Conservation (phyloP, 1,140 invertebrate species). For the Argopecten irradians region DNA sequence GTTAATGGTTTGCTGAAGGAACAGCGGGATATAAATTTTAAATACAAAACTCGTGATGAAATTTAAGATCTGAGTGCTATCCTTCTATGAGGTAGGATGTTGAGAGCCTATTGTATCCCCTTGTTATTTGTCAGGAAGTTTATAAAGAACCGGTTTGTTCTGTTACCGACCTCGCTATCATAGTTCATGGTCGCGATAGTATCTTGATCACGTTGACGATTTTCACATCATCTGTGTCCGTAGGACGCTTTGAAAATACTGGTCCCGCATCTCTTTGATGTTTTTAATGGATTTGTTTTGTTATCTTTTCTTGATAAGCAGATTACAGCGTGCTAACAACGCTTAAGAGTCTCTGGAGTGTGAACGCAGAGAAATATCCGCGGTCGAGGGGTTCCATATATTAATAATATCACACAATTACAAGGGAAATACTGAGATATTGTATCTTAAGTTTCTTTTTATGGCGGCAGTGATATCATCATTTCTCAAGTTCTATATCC, state of each 20-base stretch:
- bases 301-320: neutral
- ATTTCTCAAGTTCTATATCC: neutral
- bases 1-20: too few relatives aligned
- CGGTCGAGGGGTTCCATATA: slow-evolving; percentile 1
- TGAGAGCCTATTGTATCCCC: neutral
- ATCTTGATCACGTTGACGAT: neutral
- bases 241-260: neutral
- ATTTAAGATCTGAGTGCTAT: neutral
- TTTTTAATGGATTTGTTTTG: slow-evolving; percentile 16
- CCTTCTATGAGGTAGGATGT: neutral
- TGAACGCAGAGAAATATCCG: neutral
- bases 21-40: too few relatives aligned
- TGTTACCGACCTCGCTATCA: neutral
- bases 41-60: too few relatives aligned
- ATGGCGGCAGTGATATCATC: neutral
- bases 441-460: neutral
- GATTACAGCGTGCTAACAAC: neutral
- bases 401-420: neutral
- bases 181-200: neutral
- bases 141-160: neutral
- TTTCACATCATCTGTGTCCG: neutral
- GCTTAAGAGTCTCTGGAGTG: neutral
- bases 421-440: neutral
- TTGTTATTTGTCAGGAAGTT: neutral
- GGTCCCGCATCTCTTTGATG: neutral